These are phyloP conservation scores for Diachrysia chrysitis DNA, from an alignment of 2,888 invertebrate species.

Conservation along the genomic window DNA sequence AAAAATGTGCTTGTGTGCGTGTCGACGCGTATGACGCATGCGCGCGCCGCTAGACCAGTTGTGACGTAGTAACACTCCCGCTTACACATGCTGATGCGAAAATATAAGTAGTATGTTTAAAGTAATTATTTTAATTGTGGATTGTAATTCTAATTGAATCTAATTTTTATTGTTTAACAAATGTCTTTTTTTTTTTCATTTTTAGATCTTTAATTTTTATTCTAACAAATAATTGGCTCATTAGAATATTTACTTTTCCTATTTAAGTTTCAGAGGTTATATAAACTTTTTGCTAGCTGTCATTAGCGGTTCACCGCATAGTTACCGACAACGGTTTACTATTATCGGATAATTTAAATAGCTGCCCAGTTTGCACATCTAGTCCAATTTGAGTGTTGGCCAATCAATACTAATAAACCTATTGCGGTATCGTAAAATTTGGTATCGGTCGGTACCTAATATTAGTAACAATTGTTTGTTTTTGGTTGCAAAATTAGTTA, in stretches of 20 bases:
- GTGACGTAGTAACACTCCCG: conserved; percentile 74
- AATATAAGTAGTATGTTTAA: background rate
- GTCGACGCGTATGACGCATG: conserved; percentile 62
- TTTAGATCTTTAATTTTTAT: too few relatives aligned
- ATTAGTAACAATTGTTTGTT: conserved; percentile 20
- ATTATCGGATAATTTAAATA: conserved; percentile 52
- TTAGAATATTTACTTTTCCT: conserved; percentile 13
- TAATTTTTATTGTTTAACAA: too few relatives aligned
- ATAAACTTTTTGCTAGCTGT: conserved; percentile 38
- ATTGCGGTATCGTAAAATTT: conserved; percentile 39
- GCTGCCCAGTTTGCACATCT: conserved; percentile 57
- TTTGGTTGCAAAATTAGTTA: conserved; percentile 9
- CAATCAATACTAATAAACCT: conserved; percentile 38
- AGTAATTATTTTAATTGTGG: too few relatives aligned
- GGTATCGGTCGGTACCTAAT: conserved; percentile 27
- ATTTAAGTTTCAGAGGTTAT: conserved; percentile 22
- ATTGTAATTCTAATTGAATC: too few relatives aligned
- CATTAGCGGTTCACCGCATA: conserved; percentile 58
- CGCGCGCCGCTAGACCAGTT: conserved; percentile 61
- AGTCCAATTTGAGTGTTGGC: conserved; percentile 47
- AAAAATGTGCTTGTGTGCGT: background rate
- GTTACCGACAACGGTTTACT: conserved; percentile 47
- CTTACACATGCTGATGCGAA: conserved; percentile 48
- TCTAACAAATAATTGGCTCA: background rate
- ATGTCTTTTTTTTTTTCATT: too few relatives aligned